Evolutionary conservation across 1,140 invertebrate genomes (phyloP).

Genomic region (Pantala flavescens): DNA sequence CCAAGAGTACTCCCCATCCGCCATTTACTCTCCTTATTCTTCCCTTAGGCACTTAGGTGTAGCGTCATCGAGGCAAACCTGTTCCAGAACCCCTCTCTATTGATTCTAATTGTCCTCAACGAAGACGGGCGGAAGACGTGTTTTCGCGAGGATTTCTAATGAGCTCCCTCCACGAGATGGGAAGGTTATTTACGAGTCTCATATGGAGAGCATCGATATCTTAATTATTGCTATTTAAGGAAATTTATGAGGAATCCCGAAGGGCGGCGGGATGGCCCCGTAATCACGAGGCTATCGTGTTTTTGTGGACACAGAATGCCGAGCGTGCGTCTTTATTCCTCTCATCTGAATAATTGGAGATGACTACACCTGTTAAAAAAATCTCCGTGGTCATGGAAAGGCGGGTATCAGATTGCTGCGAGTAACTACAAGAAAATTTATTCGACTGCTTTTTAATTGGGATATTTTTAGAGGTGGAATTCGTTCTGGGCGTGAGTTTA

Average conservation of each 20-base stretch:
- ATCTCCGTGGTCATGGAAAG: neutral
- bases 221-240: constrained; percentile 8
- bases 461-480: neutral
- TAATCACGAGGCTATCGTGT: neutral
- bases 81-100: neutral
- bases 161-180: neutral
- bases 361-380: neutral
- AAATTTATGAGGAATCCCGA: constrained; percentile 7
- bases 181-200: neutral
- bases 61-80: neutral
- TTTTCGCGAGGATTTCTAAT: neutral
- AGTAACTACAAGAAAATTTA: neutral
- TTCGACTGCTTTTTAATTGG: constrained; percentile 6
- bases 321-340: constrained; percentile 5
- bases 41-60: neutral
- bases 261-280: neutral
- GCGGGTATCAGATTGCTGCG: neutral
- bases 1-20: neutral
- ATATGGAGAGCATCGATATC: neutral
- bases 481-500: neutral
- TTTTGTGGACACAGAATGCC: neutral
- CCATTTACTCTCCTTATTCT: neutral
- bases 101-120: constrained; percentile 7
- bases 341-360: constrained; percentile 10
- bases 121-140: neutral